Percentiles rank a stretch among this genome's conserved stretches.
Conservation (phyloP, 2,888 invertebrate genomes). For the Sinhomidia bicolor region DNA sequence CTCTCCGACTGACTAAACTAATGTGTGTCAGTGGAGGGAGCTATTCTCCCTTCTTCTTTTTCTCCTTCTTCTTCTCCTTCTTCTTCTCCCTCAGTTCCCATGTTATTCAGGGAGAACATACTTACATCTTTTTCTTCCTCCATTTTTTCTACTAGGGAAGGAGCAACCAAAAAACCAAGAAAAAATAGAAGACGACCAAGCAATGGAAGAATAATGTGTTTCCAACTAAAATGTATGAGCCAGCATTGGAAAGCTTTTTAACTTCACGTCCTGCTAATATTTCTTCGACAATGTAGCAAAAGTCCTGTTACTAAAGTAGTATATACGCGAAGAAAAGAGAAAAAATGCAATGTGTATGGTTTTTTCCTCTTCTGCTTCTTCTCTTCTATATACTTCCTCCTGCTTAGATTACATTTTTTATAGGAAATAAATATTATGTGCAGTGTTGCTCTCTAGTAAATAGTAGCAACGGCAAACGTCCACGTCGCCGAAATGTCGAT, state of each 20-base stretch:
- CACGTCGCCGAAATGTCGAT: slow-evolving; percentile 68
- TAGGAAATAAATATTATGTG: slow-evolving; percentile 4
- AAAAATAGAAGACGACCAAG: slow-evolving; percentile 39
- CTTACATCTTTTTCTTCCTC: slow-evolving; percentile 14
- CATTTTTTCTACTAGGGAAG: slow-evolving; percentile 12
- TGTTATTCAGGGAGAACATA: slow-evolving; percentile 26
- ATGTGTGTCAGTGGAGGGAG: slow-evolving; percentile 69
- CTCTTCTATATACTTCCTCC: neutral
- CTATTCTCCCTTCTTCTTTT: slow-evolving; percentile 8
- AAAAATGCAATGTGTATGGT: neutral
- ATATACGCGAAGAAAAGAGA: too few species aligned
- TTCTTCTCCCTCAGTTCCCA: neutral
- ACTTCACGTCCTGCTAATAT: slow-evolving; percentile 69
- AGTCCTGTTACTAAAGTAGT: neutral
- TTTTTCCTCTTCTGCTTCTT: slow-evolving; percentile 1
- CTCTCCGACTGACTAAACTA: slow-evolving; percentile 60
- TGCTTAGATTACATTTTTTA: slow-evolving; percentile 10
- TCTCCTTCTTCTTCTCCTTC: neutral
- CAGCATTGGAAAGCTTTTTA: slow-evolving; percentile 75
- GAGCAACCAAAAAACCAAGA: slow-evolving; percentile 1
- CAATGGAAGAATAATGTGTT: slow-evolving; percentile 71
- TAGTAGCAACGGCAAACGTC: slow-evolving; percentile 39
- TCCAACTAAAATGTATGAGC: slow-evolving; percentile 67
- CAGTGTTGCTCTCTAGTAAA: slow-evolving; percentile 21
- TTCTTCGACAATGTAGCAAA: slow-evolving; percentile 51